Evolutionary conservation across 2,797 vertebrate genomes (phyloP), one percentile per base, ranked within the genome.

Genomic region (Philypnodon macrostomus): DNA sequence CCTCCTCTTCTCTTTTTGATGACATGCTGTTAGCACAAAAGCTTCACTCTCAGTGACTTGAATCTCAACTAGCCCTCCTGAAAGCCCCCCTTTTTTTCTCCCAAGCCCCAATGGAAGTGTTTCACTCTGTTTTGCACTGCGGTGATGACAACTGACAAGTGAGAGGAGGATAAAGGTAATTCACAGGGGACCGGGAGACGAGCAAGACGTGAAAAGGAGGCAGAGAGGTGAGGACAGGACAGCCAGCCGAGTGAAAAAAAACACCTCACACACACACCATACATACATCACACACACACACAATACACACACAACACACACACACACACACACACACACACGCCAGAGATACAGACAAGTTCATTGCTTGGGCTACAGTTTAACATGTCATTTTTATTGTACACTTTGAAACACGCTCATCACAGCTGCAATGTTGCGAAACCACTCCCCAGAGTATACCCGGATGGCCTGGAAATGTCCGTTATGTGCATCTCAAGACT

Each of bases 181-280:
- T 75, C 66, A 58, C 51, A 0, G 15, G 66, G 58, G 68, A 68
- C 21, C 2, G 31, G 55, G 55, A 54, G 39, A 30, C 58, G 56
- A 46, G 24, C 10, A 19, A 67, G 47, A 55, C 70, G 47, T 0
- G 34, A 36, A 45, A 51, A 39, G 19, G 53, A 64, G 53, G 47
- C 3, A 16, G 47, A 62, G 55, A 66, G 76, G 67, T 61, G 62
- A 67, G 53, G 38, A 80, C n/a, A 51, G 66, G 69, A 70, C 50
- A 50, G 30, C 56, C 49, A 76, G 59, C 66, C 64, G 67, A 69
- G 64, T 61, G 67, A 72, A 81, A 79, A 77, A n/a, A n/a, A n/a
- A 74, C 62, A 68, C 39, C 47, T 49, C 18, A 51, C 24, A 36
- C 67, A 24, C 68, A 10, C 26, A 60, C 64, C 60, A 74, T 5